Percentiles rank a stretch among this genome's conserved stretches.
Conservation (phyloP, 1,140 invertebrate species). For the Helicorthomorpha holstii region DNA sequence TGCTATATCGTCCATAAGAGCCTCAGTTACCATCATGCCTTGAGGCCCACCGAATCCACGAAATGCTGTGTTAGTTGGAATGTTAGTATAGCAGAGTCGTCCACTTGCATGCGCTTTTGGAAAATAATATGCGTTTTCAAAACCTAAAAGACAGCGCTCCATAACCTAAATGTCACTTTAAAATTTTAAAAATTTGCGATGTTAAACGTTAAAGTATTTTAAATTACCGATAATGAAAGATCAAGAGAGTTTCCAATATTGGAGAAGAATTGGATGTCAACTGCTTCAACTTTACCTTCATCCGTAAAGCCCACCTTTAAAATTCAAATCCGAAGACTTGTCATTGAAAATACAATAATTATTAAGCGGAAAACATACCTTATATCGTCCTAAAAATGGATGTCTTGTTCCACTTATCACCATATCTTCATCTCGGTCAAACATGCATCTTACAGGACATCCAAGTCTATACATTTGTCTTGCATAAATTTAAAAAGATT, state of each 20-base stretch:
- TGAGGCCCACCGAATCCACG: slow-evolving; percentile 78
- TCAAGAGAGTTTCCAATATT: slow-evolving; percentile 72
- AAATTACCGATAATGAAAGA: slow-evolving; percentile 57
- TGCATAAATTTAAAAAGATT: neutral
- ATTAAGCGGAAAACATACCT: slow-evolving; percentile 25
- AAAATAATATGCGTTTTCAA: slow-evolving; percentile 59
- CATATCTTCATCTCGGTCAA: slow-evolving; percentile 92
- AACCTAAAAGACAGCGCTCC: slow-evolving; percentile 58
- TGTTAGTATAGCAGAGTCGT: slow-evolving; percentile 61
- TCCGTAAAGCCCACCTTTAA: slow-evolving; percentile 47
- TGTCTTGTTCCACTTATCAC: slow-evolving; percentile 67
- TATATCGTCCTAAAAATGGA: slow-evolving; percentile 74
- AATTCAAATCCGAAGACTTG: slow-evolving; percentile 61
- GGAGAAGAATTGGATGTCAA: slow-evolving; percentile 53
- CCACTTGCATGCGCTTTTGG: slow-evolving; percentile 47
- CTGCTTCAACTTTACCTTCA: slow-evolving; percentile 51
- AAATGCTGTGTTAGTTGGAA: slow-evolving; percentile 79
- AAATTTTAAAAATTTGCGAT: neutral
- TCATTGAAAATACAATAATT: slow-evolving; percentile 44
- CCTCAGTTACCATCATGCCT: slow-evolving; percentile 68
- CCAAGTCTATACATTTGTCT: slow-evolving; percentile 35
- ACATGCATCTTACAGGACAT: slow-evolving; percentile 64
- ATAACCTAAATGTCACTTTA: slow-evolving; percentile 43
- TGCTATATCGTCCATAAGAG: slow-evolving; percentile 56
- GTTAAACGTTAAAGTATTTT: neutral